These are phyloP conservation scores for Bagarius yarrelli DNA, from an alignment of 2,113 vertebrate species.

Conservation along the genomic window DNA sequence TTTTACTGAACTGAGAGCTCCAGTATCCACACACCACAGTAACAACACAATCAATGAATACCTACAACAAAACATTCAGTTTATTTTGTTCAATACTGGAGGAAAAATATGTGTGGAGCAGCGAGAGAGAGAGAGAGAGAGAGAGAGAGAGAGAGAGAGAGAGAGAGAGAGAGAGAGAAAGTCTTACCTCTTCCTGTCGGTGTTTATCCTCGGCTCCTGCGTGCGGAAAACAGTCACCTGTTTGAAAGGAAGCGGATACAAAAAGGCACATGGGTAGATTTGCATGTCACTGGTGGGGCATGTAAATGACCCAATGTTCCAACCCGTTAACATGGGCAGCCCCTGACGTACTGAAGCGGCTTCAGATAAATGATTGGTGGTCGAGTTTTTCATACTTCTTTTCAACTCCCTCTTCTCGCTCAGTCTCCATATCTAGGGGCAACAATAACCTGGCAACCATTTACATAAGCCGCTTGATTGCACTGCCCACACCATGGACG, in stretches of 20 bases:
- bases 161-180: not conserved
- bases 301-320: slow-evolving; percentile 66
- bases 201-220: slow-evolving; percentile 50
- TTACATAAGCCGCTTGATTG: slow-evolving; percentile 68
- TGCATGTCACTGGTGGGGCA: slow-evolving; percentile 67
- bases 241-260: slow-evolving; percentile 59
- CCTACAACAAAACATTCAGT: not conserved
- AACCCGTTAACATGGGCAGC: slow-evolving; percentile 43
- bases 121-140: not conserved
- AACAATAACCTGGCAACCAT: slow-evolving; percentile 86
- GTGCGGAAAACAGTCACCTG: slow-evolving; percentile 59
- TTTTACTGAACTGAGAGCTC: too few species aligned
- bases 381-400: slow-evolving; percentile 42
- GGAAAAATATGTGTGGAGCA: too few species aligned
- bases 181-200: slow-evolving; percentile 60
- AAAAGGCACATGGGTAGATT: slow-evolving; percentile 57
- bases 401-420: slow-evolving; percentile 38
- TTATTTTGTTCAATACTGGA: not conserved
- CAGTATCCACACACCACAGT: too few species aligned
- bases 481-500: slow-evolving; percentile 50
- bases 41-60: not conserved
- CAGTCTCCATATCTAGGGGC: slow-evolving; percentile 69
- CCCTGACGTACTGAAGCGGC: slow-evolving; percentile 43
- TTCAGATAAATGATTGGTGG: slow-evolving; percentile 54
- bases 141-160: too few species aligned